phyloP scores from a whole-genome alignment of 2,797 vertebrate genomes.

The Molothrus aeneus region DNA sequence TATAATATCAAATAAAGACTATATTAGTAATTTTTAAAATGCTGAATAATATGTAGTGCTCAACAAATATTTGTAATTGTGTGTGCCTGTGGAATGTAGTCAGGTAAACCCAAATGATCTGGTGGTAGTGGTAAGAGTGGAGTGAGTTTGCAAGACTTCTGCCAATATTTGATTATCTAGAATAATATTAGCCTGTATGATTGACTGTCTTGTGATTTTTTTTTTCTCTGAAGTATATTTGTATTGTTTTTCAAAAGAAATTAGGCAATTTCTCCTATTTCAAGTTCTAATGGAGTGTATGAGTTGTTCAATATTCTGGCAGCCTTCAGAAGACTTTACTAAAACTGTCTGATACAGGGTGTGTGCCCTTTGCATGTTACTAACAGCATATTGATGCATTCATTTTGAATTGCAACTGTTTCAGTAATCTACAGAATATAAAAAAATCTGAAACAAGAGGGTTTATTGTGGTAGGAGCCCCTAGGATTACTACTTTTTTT shows the following conservation, averaged over 20 bases:
- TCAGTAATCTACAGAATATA: not conserved
- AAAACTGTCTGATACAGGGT: not conserved
- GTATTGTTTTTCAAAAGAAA: not conserved
- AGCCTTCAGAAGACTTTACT: not conserved
- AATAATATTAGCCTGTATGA: not conserved
- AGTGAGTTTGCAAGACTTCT: not conserved
- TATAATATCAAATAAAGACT: not conserved
- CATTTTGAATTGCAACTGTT: not conserved
- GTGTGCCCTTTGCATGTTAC: rapidly evolving
- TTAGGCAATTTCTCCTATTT: not conserved
- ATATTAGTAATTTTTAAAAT: not conserved
- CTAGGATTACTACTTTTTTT: not conserved
- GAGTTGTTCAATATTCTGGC: not conserved
- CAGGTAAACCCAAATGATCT: not conserved
- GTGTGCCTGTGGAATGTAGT: not conserved
- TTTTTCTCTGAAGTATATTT: not conserved
- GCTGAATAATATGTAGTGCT: not conserved
- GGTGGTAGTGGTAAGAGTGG: not conserved
- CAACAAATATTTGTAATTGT: not conserved
- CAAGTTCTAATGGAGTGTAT: not conserved
- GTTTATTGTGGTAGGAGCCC: not conserved
- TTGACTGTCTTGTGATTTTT: not conserved
- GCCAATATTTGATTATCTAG: conserved; percentile 5
- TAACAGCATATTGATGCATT: not conserved
- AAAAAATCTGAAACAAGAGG: not conserved